phyloP scores from a whole-genome alignment of 2,113 vertebrate genomes.

The Xiphophorus hellerii region DNA sequence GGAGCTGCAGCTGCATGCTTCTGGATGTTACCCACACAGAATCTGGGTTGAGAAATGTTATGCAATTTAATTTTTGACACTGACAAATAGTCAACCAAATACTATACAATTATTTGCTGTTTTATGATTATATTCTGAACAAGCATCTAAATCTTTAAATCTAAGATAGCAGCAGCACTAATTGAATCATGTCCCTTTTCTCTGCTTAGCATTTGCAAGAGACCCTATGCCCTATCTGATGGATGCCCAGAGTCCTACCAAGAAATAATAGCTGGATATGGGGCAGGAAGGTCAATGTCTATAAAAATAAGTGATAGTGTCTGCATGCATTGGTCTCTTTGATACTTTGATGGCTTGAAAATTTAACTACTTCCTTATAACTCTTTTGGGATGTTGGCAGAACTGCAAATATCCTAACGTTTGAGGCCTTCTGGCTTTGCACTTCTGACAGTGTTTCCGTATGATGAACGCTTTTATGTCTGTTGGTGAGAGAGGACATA shows the following conservation, averaged over 20 bases:
- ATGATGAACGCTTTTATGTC: conserved; percentile 5
- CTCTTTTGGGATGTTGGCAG: conserved; percentile 37
- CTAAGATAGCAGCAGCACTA: not conserved
- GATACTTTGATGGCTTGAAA: conserved; percentile 24
- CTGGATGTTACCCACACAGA: too few species aligned
- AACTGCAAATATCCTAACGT: conserved; percentile 39
- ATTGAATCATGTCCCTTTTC: conserved; percentile 19
- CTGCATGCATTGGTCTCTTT: conserved; percentile 19
- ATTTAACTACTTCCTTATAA: conserved; percentile 45
- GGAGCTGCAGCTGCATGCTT: too few species aligned
- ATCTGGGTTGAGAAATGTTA: too few species aligned
- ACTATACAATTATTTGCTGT: not conserved
- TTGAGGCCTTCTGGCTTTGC: conserved; percentile 27
- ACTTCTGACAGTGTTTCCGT: conserved; percentile 57
- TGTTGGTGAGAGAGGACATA: not conserved
- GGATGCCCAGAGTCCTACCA: conserved; percentile 25
- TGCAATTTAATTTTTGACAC: too few species aligned
- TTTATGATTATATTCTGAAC: not conserved
- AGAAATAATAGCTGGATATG: conserved; percentile 46
- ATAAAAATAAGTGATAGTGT: conserved; percentile 27
- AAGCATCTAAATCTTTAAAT: conserved; percentile 7
- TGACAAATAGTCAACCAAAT: too few species aligned
- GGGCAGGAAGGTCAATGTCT: conserved; percentile 16
- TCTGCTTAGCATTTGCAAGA: conserved; percentile 17
- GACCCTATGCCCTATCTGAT: conserved; percentile 2